A percentile compares a stretch with the other conserved stretches of the same genome.
Conservation (phyloP, 2,797 vertebrate species). For the Pterois miles region DNA sequence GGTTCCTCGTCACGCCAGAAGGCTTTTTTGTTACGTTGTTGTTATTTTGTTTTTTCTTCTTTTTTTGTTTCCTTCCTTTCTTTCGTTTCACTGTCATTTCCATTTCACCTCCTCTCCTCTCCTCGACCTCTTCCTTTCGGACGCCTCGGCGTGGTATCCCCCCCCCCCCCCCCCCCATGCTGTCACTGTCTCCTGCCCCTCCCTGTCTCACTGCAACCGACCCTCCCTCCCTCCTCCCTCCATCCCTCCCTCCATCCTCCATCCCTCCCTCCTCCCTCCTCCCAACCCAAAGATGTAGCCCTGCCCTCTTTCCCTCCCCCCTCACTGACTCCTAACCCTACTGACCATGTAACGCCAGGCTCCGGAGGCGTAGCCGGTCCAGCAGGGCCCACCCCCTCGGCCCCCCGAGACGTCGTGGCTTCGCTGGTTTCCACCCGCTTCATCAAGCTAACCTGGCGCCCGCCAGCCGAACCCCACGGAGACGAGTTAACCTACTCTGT, state of each 20-base stretch:
- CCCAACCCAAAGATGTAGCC: slow-evolving; percentile 93
- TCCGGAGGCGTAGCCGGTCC: slow-evolving; percentile 84
- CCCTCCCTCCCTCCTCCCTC: slow-evolving; percentile 77
- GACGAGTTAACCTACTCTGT: slow-evolving; percentile 96
- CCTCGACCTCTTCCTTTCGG: slow-evolving; percentile 54
- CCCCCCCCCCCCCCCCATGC: slow-evolving; percentile 1
- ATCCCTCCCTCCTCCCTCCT: slow-evolving; percentile 52
- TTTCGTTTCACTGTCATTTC: slow-evolving; percentile 77
- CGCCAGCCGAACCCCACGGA: slow-evolving; percentile 92
- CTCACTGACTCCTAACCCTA: slow-evolving; percentile 99
- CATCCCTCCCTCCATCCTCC: slow-evolving; percentile 81
- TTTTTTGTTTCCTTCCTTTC: slow-evolving; percentile 78
- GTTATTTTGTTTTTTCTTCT: slow-evolving; percentile 90
- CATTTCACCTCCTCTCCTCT: slow-evolving; percentile 68
- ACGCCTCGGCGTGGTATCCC: slow-evolving; percentile 31
- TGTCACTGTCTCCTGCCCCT: slow-evolving; percentile 40
- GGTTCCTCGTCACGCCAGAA: slow-evolving; percentile 81
- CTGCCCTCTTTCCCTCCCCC: slow-evolving; percentile 95
- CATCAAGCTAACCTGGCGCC: slow-evolving; percentile 97
- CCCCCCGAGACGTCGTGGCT: slow-evolving; percentile 95
- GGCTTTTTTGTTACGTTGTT: slow-evolving; percentile 89
- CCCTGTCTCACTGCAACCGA: slow-evolving; percentile 68
- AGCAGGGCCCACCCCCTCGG: slow-evolving; percentile 90
- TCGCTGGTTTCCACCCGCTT: slow-evolving; percentile 98
- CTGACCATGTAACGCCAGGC: slow-evolving; percentile 99